Evolutionary conservation across 2,797 vertebrate genomes (phyloP).

Genomic region (Apogon talboti): DNA sequence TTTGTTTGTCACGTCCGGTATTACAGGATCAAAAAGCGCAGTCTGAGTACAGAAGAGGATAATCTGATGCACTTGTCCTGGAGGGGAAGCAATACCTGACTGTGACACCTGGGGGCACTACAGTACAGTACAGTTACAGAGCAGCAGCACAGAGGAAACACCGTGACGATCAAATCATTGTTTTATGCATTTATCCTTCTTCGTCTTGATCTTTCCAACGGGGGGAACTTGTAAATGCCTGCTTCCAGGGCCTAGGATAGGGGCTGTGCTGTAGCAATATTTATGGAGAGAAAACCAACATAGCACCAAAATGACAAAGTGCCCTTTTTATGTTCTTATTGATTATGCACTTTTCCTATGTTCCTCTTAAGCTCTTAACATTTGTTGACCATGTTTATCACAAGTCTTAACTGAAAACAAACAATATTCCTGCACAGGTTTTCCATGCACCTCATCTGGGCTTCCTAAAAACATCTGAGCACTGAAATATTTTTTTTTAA

Average conservation of each 20-base stretch:
- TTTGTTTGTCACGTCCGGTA: conserved; percentile 33
- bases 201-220: conserved; percentile 57
- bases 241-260: conserved; percentile 66
- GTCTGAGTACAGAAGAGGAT: conserved; percentile 3
- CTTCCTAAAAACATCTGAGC: conserved; percentile 56
- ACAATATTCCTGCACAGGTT: conserved; percentile 55
- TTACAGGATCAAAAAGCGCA: not conserved
- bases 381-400: conserved; percentile 60
- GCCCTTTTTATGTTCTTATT: conserved; percentile 78
- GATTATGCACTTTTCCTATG: conserved; percentile 79
- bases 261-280: conserved; percentile 78
- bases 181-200: conserved; percentile 45
- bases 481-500: conserved; percentile 50
- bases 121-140: conserved; percentile 11
- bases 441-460: conserved; percentile 28
- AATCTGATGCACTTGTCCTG: conserved; percentile 29
- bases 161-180: conserved; percentile 10
- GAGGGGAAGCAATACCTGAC: conserved; percentile 40
- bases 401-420: conserved; percentile 62
- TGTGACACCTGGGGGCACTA: conserved; percentile 50
- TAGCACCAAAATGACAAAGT: conserved; percentile 79
- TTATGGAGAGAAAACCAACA: conserved; percentile 68
- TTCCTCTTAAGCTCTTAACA: conserved; percentile 60
- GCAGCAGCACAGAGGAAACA: conserved; percentile 34
- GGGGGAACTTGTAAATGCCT: conserved; percentile 51